Evolutionary conservation across 1,140 invertebrate species (phyloP), one percentile per base, ranked within the genome.

Genomic region (Drosophila navojoa): DNA sequence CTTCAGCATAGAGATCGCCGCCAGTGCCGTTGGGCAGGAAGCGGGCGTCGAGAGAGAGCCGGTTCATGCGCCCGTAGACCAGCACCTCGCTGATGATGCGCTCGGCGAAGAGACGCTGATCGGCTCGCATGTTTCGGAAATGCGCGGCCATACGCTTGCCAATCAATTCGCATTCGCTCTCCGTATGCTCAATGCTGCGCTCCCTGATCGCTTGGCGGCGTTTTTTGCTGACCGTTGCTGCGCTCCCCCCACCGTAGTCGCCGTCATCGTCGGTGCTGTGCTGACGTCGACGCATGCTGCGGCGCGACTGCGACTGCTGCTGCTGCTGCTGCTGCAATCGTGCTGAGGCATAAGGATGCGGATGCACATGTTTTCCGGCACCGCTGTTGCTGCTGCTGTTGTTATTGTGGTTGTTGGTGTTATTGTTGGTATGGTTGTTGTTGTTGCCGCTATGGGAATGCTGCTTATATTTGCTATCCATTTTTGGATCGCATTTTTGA

Each of bases 31-130:
- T 64, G 19, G 84, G 66, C 52, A 79, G 22, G 44, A 87, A 87
- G 1, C 70, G 64, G 0, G 82, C 59, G 5, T 82, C 66, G 7
- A 87, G 40, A 1, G 82, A 77, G 5, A 87, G 53, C 2, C 67
- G 79, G 72, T 87, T 80, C 79, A 87, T 79, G 3, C 84, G 79
- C 1, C 84, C 84, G 27, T 70, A 87, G 32, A 87, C 73, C 1
- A 87, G 53, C 47, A 87, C 84, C 29, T 87, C 85, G 19, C 79
- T 77, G 44, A 87, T 87, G 47, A 87, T 89, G 55, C 82, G 61
- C 29, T 86, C 82, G 13, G 82, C 82, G 11, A 55, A 87, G 19
- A 87, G 84, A 0, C 85, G 66, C 50, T 87, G 84, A 59, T 87
- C 79, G 22, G 69, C n/a, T 11, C 68, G 69, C 79, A 87, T 87